Percentiles rank a stretch among this genome's conserved stretches.
phyloP scores from a whole-genome alignment of 2,797 vertebrate species.

The Otolemur crassicaudatus region DNA sequence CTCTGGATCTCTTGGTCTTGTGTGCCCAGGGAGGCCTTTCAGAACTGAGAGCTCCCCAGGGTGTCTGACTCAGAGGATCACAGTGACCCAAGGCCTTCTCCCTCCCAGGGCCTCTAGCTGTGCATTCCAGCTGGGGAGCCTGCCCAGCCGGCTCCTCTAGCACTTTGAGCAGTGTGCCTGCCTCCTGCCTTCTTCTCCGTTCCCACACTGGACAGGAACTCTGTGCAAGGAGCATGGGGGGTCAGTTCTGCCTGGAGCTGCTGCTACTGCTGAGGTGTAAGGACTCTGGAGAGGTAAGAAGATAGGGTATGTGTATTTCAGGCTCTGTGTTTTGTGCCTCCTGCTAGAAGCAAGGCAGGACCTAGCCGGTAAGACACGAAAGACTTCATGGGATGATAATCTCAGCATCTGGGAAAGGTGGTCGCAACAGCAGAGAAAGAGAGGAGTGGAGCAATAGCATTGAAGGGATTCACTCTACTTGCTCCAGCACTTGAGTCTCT shows the following conservation, averaged over 20 bases:
- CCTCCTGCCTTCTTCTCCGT: slow-evolving; percentile 6
- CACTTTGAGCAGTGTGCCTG: background rate
- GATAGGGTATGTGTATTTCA: background rate
- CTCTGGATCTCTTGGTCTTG: background rate
- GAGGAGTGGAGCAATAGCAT: background rate
- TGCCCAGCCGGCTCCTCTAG: background rate
- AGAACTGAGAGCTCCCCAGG: slow-evolving; percentile 66
- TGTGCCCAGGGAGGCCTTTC: slow-evolving; percentile 59
- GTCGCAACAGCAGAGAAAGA: background rate
- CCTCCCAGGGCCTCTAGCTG: slow-evolving; percentile 64
- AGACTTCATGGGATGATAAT: background rate
- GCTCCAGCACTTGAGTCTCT: slow-evolving; percentile 62
- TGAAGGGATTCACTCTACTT: slow-evolving; percentile 32
- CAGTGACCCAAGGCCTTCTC: slow-evolving; percentile 65
- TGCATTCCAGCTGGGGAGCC: slow-evolving; percentile 59
- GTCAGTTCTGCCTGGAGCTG: slow-evolving; percentile 63
- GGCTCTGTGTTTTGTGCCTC: background rate
- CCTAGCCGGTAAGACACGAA: background rate
- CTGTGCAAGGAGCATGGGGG: background rate
- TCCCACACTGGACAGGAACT: background rate
- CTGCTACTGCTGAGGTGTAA: slow-evolving; percentile 65
- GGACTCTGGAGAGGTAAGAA: slow-evolving; percentile 64
- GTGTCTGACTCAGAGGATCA: slow-evolving; percentile 76
- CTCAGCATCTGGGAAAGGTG: background rate
- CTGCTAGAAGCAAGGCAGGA: background rate